Evolutionary conservation across 2,113 vertebrate species (phyloP).

Genomic region (Xenus cinereus): DNA sequence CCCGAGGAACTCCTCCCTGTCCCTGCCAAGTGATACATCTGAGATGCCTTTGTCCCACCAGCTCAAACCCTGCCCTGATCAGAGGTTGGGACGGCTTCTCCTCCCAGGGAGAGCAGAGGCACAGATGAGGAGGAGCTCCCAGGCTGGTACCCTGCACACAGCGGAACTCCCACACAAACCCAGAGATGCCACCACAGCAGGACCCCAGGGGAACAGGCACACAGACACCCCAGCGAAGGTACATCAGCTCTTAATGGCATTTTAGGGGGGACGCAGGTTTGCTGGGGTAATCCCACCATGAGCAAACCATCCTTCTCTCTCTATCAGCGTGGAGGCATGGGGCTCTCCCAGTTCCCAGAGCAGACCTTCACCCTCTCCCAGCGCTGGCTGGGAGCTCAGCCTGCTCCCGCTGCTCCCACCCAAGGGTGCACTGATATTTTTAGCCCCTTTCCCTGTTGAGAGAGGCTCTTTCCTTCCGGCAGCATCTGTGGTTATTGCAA

Average conservation of each 20-base stretch:
- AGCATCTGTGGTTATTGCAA: constrained; percentile 19
- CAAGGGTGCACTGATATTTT: neutral
- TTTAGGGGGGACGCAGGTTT: neutral
- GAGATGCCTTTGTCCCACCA: neutral
- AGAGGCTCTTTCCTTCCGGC: neutral
- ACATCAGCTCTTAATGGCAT: neutral
- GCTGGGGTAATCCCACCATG: neutral
- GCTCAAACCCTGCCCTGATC: neutral
- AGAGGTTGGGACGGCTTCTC: neutral
- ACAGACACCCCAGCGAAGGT: neutral
- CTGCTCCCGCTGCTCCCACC: neutral
- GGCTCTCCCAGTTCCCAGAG: neutral
- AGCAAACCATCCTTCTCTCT: neutral
- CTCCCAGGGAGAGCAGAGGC: fast-evolving
- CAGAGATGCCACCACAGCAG: neutral
- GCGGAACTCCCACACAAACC: neutral
- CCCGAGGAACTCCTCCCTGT: neutral
- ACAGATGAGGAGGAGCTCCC: neutral
- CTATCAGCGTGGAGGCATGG: neutral
- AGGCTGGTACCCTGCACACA: neutral
- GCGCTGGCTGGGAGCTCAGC: neutral
- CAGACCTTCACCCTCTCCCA: neutral
- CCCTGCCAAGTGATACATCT: neutral
- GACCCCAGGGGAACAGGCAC: fast-evolving
- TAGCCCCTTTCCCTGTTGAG: neutral